Percentiles rank a stretch among this genome's conserved stretches.
Conservation (phyloP, 2,888 invertebrate genomes). For the Notodonta ziczac region DNA sequence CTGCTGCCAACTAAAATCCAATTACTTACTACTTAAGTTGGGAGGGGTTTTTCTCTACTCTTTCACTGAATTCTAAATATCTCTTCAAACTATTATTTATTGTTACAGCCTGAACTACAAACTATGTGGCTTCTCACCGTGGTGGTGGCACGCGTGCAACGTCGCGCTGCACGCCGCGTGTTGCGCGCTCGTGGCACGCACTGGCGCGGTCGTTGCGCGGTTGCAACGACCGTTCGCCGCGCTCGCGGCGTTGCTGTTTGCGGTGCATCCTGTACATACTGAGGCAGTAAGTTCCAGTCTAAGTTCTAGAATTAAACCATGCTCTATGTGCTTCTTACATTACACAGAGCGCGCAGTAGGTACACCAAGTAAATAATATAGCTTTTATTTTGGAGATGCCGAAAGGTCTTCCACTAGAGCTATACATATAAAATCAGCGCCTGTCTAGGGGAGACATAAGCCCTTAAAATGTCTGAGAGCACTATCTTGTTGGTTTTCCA, state of each 20-base stretch:
- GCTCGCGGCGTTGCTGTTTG: conserved; percentile 90
- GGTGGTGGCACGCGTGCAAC: conserved; percentile 93
- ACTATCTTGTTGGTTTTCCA: conserved; percentile 23
- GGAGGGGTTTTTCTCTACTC: too few relatives aligned
- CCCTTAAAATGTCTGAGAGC: conserved; percentile 29
- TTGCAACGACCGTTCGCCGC: conserved; percentile 89
- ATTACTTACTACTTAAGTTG: too few relatives aligned
- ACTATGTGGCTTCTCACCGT: conserved; percentile 88
- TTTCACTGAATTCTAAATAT: too few relatives aligned
- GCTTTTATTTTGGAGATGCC: too few relatives aligned
- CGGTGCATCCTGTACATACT: conserved; percentile 94
- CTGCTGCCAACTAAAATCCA: too few relatives aligned
- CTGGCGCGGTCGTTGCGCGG: conserved; percentile 87
- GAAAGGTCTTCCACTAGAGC: conserved; percentile 12
- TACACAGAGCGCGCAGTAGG: too few relatives aligned
- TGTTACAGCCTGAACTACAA: conserved; percentile 90
- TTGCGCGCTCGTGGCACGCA: conserved; percentile 88
- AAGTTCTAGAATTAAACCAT: too few relatives aligned
- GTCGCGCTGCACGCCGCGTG: conserved; percentile 90
- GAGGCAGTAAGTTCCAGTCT: conserved; percentile 90
- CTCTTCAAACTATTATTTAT: conserved; percentile 11
- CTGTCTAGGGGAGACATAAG: conserved; percentile 11
- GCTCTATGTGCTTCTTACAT: too few relatives aligned
- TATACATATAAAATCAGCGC: conserved; percentile 7
- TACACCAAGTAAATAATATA: too few relatives aligned